These are phyloP conservation scores for Lepus europaeus DNA, from an alignment of 2,113 vertebrate species.

Conservation along the genomic window DNA sequence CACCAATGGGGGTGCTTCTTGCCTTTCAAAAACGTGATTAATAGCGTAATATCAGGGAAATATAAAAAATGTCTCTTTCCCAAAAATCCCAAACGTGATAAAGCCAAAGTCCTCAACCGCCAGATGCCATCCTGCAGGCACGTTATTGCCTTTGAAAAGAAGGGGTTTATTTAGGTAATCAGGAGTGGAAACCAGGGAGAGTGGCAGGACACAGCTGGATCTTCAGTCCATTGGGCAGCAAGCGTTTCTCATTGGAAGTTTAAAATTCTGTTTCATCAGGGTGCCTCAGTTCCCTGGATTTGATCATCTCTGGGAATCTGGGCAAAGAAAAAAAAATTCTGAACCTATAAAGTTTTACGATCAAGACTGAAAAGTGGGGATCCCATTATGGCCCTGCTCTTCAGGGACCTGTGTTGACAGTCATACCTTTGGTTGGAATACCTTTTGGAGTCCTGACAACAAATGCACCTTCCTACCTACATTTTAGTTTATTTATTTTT, in stretches of 20 bases:
- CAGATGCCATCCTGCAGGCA: background rate
- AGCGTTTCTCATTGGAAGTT: background rate
- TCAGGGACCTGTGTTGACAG: background rate
- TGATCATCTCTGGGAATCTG: background rate
- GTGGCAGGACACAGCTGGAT: background rate
- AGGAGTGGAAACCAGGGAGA: background rate
- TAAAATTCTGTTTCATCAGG: constrained; percentile 16
- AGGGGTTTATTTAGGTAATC: background rate
- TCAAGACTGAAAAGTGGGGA: background rate
- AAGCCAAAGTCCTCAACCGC: background rate
- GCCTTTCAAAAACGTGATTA: constrained; percentile 17
- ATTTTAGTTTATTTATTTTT: background rate
- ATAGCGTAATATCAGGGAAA: constrained; percentile 15
- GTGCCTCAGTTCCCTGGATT: background rate
- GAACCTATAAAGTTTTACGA: background rate
- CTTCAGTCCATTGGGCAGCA: background rate
- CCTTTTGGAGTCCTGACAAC: constrained; percentile 41
- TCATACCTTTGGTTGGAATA: background rate
- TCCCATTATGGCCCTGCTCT: background rate
- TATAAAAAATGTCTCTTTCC: background rate
- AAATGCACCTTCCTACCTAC: background rate
- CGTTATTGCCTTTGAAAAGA: background rate
- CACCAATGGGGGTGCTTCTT: background rate
- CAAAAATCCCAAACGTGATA: background rate
- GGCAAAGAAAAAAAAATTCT: constrained; percentile 29